Percentiles rank a stretch among this genome's conserved stretches.
Conservation (phyloP, 1,140 invertebrate genomes). For the Neodiprion virginianus region DNA sequence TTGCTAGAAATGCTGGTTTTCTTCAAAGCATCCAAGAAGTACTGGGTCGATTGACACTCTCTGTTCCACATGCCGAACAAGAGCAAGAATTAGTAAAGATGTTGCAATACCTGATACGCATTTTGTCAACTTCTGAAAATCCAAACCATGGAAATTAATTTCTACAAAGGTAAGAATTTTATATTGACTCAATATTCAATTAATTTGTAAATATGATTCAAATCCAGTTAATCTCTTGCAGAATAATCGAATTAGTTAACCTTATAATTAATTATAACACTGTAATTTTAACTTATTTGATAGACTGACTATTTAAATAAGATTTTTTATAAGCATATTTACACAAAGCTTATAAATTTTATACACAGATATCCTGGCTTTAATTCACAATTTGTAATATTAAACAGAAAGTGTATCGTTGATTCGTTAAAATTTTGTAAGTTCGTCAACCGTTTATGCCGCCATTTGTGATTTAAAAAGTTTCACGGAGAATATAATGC, state of each 20-base stretch:
- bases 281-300: background rate
- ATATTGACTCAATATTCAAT: background rate
- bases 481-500: no score
- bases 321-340: background rate
- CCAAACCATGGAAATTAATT: background rate
- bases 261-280: no score
- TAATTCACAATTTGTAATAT: no score
- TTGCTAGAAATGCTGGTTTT: conserved; percentile 49
- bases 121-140: conserved; percentile 34
- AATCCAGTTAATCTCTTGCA: background rate
- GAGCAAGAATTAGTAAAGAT: conserved; percentile 45
- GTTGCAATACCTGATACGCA: conserved; percentile 46
- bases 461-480: no score
- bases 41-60: conserved; percentile 43
- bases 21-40: conserved; percentile 46
- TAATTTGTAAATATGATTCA: background rate
- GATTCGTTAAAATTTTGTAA: no score
- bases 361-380: no score
- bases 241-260: no score
- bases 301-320: background rate
- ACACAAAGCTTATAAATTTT: no score
- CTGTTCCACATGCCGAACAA: conserved; percentile 32
- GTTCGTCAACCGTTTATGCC: no score
- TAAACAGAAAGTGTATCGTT: no score
- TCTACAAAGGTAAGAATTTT: background rate